A percentile compares a stretch with the other conserved stretches of the same genome.
Conservation (phyloP, 2,797 vertebrate species). For the Phataginus tetradactyla region DNA sequence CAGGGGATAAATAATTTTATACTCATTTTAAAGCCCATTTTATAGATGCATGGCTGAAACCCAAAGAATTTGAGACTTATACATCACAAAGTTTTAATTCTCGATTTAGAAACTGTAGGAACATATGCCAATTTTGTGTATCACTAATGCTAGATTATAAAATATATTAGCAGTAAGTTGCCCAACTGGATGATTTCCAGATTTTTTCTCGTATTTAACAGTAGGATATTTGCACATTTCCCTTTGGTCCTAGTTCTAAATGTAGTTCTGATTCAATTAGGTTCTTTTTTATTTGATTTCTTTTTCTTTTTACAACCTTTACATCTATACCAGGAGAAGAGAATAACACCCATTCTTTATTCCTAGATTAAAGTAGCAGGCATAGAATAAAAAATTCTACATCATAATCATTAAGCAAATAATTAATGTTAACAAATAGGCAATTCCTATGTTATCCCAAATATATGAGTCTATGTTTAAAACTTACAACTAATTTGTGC, state of each 20-base stretch:
- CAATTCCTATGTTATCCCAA: not conserved
- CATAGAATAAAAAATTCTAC: not conserved
- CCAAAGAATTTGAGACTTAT: slow-evolving; percentile 57
- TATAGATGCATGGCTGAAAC: slow-evolving; percentile 59
- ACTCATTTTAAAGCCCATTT: slow-evolving; percentile 70
- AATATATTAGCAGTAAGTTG: slow-evolving; percentile 68
- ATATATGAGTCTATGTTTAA: slow-evolving; percentile 18
- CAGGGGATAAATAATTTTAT: slow-evolving; percentile 47
- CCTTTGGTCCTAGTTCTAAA: slow-evolving; percentile 59
- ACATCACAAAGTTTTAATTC: slow-evolving; percentile 67
- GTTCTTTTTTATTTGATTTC: slow-evolving; percentile 17
- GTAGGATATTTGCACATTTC: slow-evolving; percentile 70
- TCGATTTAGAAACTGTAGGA: slow-evolving; percentile 66
- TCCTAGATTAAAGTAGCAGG: slow-evolving; percentile 35
- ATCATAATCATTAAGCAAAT: slow-evolving; percentile 14
- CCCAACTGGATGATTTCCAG: slow-evolving; percentile 62
- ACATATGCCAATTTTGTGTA: slow-evolving; percentile 68
- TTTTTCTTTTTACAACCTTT: slow-evolving; percentile 31
- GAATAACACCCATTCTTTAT: slow-evolving; percentile 36
- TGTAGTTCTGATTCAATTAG: slow-evolving; percentile 28
- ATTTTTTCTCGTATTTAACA: slow-evolving; percentile 66
- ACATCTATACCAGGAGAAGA: slow-evolving; percentile 10
- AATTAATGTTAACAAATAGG: not conserved
- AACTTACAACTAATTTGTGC: not conserved
- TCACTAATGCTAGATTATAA: slow-evolving; percentile 69